These are phyloP conservation scores for Zaprionus inermis DNA, from an alignment of 1,140 invertebrate genomes.

Conservation along the genomic window DNA sequence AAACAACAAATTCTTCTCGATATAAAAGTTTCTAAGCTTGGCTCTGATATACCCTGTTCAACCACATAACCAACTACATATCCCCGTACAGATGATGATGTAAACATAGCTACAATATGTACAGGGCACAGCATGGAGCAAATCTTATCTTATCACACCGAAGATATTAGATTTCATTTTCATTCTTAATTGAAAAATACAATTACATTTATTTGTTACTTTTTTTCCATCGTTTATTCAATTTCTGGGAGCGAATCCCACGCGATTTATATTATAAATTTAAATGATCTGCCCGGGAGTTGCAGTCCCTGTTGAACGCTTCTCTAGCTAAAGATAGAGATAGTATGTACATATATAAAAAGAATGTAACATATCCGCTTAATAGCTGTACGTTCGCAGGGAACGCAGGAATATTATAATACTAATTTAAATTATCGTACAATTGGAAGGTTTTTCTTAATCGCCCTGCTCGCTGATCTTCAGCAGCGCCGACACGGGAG, in stretches of 20 bases:
- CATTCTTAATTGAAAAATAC: constrained; percentile 14
- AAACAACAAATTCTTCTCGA: too few species aligned
- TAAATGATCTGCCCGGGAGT: constrained; percentile 4
- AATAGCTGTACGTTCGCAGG: constrained; percentile 5
- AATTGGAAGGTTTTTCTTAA: constrained; percentile 53
- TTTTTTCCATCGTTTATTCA: constrained; percentile 8
- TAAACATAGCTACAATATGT: neutral
- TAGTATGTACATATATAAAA: constrained; percentile 2
- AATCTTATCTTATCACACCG: neutral
- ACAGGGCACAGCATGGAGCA: neutral
- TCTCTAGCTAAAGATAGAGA: constrained; percentile 34
- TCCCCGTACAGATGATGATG: neutral
- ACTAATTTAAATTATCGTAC: constrained; percentile 60
- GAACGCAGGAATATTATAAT: constrained; percentile 34
- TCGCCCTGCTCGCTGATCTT: constrained; percentile 40
- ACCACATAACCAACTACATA: too few species aligned
- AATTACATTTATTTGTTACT: constrained; percentile 13
- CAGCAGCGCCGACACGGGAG: constrained; percentile 28
- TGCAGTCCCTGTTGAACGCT: neutral
- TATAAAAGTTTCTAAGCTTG: too few species aligned
- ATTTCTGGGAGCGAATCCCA: neutral
- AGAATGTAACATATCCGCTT: constrained; percentile 17
- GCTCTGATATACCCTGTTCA: too few species aligned
- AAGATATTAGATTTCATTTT: neutral
- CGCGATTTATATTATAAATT: constrained; percentile 3